Conservation (phyloP, 1,140 invertebrate genomes). For the Drosophila paulistorum region DNA sequence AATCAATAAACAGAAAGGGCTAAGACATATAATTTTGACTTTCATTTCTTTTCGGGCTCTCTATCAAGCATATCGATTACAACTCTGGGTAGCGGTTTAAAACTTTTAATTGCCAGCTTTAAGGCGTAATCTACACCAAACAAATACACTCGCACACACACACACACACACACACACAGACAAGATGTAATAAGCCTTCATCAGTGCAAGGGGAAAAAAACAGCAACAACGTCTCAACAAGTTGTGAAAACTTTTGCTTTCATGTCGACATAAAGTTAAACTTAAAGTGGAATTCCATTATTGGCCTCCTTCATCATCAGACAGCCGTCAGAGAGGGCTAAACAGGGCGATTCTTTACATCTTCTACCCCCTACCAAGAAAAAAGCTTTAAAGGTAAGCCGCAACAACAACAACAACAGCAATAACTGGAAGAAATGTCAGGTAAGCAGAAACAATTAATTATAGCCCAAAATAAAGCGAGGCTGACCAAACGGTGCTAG, state of each 20-base stretch:
- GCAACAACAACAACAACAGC: constrained; percentile 8
- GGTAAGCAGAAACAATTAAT: constrained; percentile 75
- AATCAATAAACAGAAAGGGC: not conserved
- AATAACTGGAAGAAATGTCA: constrained; percentile 40
- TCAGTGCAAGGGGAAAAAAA: constrained; percentile 55
- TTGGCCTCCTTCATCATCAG: constrained; percentile 34
- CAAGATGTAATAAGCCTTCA: constrained; percentile 66
- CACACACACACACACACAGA: constrained; percentile 29
- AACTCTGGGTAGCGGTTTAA: constrained; percentile 17
- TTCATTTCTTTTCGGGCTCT: not conserved
- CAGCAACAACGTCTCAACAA: constrained; percentile 56
- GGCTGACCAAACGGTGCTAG: not conserved
- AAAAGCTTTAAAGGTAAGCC: constrained; percentile 44
- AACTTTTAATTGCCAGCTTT: constrained; percentile 80
- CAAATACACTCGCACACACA: constrained; percentile 17
- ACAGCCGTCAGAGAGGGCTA: constrained; percentile 2
- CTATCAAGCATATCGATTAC: constrained; percentile 12
- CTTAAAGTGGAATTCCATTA: constrained; percentile 73
- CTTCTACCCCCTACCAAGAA: not conserved
- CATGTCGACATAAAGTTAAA: constrained; percentile 47
- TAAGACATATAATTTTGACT: not conserved
- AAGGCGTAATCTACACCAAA: constrained; percentile 64
- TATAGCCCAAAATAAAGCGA: constrained; percentile 67
- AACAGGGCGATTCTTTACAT: too few species aligned
- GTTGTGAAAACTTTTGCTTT: constrained; percentile 72